These are phyloP conservation scores for Acronicta psi DNA, from an alignment of 2,888 invertebrate species.

Conservation along the genomic window DNA sequence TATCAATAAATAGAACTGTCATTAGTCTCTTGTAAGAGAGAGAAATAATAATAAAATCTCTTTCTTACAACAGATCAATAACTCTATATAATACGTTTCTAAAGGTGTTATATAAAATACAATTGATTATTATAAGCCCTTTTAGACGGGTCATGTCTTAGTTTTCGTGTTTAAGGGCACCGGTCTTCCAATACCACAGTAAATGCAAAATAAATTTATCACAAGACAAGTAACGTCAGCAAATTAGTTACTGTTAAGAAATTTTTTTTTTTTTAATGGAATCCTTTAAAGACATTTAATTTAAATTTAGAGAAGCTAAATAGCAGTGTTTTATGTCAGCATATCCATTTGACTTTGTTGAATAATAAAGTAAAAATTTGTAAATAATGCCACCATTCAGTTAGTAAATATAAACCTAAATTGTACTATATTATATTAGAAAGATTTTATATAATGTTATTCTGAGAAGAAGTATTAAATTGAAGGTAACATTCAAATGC, in stretches of 20 bases:
- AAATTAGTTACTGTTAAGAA: not conserved
- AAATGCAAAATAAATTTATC: constrained; percentile 42
- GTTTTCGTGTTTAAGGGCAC: constrained; percentile 31
- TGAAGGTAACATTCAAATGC: too few relatives aligned
- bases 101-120: not conserved
- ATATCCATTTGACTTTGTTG: not conserved
- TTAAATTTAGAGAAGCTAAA: constrained; percentile 7
- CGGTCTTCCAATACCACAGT: constrained; percentile 29
- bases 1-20: not conserved
- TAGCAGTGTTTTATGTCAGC: constrained; percentile 27
- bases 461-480: too few relatives aligned
- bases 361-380: too few relatives aligned
- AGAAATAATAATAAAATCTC: not conserved
- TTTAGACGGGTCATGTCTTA: constrained; percentile 12
- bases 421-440: constrained; percentile 30
- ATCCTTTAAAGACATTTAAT: constrained; percentile 18
- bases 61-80: not conserved
- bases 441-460: too few relatives aligned
- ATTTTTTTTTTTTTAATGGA: constrained; percentile 10
- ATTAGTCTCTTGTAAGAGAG: not conserved
- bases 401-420: constrained; percentile 18
- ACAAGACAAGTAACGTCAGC: constrained; percentile 13
- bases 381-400: too few relatives aligned
- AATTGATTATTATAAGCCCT: constrained; percentile 4
- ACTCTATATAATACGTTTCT: not conserved